phyloP scores from a whole-genome alignment of 1,140 invertebrate genomes.

The Drosophila nannoptera region DNA sequence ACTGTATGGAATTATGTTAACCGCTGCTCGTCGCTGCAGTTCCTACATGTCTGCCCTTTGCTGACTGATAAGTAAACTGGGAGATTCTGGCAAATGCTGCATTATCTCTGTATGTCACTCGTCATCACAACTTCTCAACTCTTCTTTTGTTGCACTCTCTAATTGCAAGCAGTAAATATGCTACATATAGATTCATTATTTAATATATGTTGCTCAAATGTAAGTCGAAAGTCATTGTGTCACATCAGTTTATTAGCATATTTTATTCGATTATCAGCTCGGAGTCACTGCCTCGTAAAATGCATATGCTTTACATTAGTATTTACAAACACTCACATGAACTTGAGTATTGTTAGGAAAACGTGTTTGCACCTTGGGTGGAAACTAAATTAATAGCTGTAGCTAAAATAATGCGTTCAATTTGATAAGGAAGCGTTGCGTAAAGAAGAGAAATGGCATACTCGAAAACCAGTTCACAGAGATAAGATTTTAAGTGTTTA shows the following conservation, averaged over 20 bases:
- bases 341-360: too few species aligned
- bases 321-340: too few species aligned
- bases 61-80: constrained; percentile 3
- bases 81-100: not conserved
- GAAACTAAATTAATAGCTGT: constrained; percentile 7
- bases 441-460: not conserved
- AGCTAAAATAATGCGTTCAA: too few species aligned
- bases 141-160: not conserved
- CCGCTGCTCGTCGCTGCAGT: not conserved
- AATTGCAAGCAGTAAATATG: not conserved
- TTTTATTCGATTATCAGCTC: constrained; percentile 57
- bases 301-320: constrained; percentile 11
- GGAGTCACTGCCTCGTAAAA: constrained; percentile 1
- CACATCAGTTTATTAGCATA: constrained; percentile 70
- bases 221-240: constrained; percentile 46
- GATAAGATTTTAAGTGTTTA: not conserved
- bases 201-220: constrained; percentile 13
- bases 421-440: too few species aligned
- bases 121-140: not conserved
- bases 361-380: not conserved
- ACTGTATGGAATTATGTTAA: too few species aligned
- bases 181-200: not conserved
- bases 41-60: not conserved
- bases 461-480: not conserved
- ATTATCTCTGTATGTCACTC: constrained; percentile 4